Evolutionary conservation across 2,888 invertebrate genomes (phyloP), one percentile per base, ranked within the genome.

Genomic region (Eubasilissa splendida): DNA sequence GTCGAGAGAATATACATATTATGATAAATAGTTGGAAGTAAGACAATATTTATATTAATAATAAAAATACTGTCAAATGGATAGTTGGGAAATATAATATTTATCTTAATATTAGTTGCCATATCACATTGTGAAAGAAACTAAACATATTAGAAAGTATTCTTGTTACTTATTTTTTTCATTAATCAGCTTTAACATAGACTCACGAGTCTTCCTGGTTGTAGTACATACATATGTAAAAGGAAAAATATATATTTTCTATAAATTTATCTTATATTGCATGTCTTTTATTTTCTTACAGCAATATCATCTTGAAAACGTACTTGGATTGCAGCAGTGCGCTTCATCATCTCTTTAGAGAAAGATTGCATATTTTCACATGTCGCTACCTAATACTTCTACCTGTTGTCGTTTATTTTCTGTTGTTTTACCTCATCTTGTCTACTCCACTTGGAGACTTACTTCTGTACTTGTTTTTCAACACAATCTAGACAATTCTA

Each of bases 191-290:
- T 77, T 70, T 74, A 70, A 70, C 12, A 59, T 42, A 74, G 53
- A 59, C 70, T 52, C 68, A 66, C n/a, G 33, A 58, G 77, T 77
- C 58, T 77, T 77, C 70, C 59, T 58, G 56, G 56, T 58, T 77
- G 54, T 70, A 77, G 77, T 22, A 70, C 22, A 31, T 66, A 54
- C 54, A 71, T 22, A 4, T 50, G 68, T 50, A 14, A 14, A 33
- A 63, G 54, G 22, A 53, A 71, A 71, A 71, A 71, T 31, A 71
- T 71, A 71, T 71, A 71, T 71, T 71, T 71, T 71, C 71, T 71
- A 71, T 56, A 71, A 71, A 71, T 70, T 70, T 70, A 70, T 54
- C 54, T 58, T n/a, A 58, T n/a, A 58, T n/a, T 71, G 54, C 14
- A 14, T 42, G 50, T 68, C 33, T 68, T 71, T 53, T 71, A 71